Evolutionary conservation across 2,888 invertebrate genomes (phyloP), one percentile per base, ranked within the genome.

Genomic region (Noctua janthina): DNA sequence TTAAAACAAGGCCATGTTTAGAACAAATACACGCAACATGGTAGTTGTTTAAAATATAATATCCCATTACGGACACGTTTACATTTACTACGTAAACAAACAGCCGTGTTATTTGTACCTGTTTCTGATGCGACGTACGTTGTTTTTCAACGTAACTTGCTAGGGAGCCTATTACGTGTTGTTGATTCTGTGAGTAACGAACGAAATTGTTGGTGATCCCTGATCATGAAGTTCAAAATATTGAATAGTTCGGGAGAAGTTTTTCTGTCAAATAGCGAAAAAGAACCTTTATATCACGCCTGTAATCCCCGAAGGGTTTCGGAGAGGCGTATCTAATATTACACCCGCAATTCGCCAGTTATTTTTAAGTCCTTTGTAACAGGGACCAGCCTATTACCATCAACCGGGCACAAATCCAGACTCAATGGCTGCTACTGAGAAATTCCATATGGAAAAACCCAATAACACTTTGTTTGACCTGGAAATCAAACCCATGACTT

Each of bases 101-200:
- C 80, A 64, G 75, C 68, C 39, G 71, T 85, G 88, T 84, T 90
- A 89, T 90, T 88, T 90, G 89, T 88, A 85, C 83, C 83, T 88
- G 90, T 80, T 83, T 54, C 80, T 72, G 56, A 72, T 79, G 77
- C 79, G 79, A 81, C 72, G 83, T 81, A 79, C 20, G 73, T 72
- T 87, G 85, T 86, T 87, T 89, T 90, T 87, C 88, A 88, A 78
- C 72, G 80, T 88, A 56, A 79, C 73, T 62, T 76, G 43, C 68
- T 70, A 0, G 4, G 64, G 56, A 54, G 1, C 8, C 1, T 76
- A 86, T 86, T 86, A 78, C 74, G 68, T 86, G 11, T 86, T 46
- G 11, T 56, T 74, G 46, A 71, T 43, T 76, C 56, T 67, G 15
- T 62, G 13, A 39, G 10, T 35, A 39, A 10, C 13, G 43, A 23